Base-by-base conservation (phyloP, 2,888 invertebrate genomes). In the Fragum whitleyi region DNA sequence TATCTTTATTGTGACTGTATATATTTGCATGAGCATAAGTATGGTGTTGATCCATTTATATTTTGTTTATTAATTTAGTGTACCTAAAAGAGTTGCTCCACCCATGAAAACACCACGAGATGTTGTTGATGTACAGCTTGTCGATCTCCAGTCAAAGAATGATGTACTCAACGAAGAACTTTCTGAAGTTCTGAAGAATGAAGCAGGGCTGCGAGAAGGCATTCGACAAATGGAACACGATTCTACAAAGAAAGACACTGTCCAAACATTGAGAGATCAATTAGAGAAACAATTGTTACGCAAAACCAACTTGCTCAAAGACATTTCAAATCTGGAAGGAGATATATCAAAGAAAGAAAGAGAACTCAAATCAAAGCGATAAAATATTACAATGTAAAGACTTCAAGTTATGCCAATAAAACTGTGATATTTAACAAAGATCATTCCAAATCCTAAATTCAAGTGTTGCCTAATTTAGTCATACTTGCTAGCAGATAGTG, bases 271-370 rank as follows among this genome's bases (percentile, higher is more conserved):
- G 9, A 73, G 78, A 11, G 89, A 91, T 57, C 88, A 89, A 62
- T 86, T 91, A 67, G 86, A 85, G 42, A 74, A 85, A 1, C 83
- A 86, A 3, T 75, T 89, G 23, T 23, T 85, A 39, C 81, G 86
- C 65, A 91, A 91, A 77, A 86, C 86, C 19, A 87, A 89, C 51
- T 80, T 91, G 19, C 74, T 92, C 29, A 90, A 88, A 75, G 78
- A 87, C 74, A 87, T 91, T 65, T 80, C 90, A 7, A 71, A 81
- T 1, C 61, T 89, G 7, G 92, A 92, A 47, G 84, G 87, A n/a
- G 90, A 91, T 39, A 91, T 92, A 29, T 39, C 71, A 14, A 87
- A 81, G 71, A 92, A 92, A 77, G 90, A 91, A 55, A 90, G 89
- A 67, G 89, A 89, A 62, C 77, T 90, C 21, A 65, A 32, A n/a